Evolutionary conservation across 2,113 vertebrate genomes (phyloP).

Genomic region (Aspiorhynchus laticeps): DNA sequence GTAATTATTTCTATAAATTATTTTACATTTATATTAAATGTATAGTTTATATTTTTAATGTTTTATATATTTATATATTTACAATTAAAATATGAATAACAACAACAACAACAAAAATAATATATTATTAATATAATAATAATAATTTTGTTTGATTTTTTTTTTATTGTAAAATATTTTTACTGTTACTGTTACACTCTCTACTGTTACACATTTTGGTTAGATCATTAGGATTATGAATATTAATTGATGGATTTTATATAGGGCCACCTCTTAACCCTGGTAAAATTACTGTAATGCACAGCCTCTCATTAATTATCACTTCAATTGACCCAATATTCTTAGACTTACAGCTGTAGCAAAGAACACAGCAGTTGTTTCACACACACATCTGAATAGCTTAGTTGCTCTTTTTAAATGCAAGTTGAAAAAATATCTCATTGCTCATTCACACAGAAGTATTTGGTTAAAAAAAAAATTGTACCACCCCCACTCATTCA

Average conservation of each 20-base stretch:
- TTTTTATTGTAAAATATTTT: too few relatives aligned
- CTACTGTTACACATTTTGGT: too few relatives aligned
- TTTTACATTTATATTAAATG: too few relatives aligned
- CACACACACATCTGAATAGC: not conserved
- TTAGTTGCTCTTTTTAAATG: not conserved
- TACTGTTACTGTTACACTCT: too few relatives aligned
- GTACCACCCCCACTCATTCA: conserved; percentile 46
- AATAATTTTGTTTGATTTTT: too few relatives aligned
- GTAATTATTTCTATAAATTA: too few relatives aligned
- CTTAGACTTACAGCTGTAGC: not conserved
- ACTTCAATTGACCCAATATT: not conserved
- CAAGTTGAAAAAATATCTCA: not conserved
- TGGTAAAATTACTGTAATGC: not conserved
- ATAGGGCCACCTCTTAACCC: not conserved
- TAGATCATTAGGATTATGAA: not conserved
- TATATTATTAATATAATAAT: too few relatives aligned
- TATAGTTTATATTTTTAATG: too few relatives aligned
- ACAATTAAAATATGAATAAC: too few relatives aligned
- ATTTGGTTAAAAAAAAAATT: not conserved
- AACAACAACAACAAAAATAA: too few relatives aligned
- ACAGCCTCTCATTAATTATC: not conserved
- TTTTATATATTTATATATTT: too few relatives aligned
- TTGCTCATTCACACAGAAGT: conserved; percentile 19
- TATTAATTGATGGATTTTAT: not conserved
- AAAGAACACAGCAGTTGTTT: not conserved